These are phyloP conservation scores for Pterois miles DNA, from an alignment of 2,797 vertebrate species.

Conservation along the genomic window DNA sequence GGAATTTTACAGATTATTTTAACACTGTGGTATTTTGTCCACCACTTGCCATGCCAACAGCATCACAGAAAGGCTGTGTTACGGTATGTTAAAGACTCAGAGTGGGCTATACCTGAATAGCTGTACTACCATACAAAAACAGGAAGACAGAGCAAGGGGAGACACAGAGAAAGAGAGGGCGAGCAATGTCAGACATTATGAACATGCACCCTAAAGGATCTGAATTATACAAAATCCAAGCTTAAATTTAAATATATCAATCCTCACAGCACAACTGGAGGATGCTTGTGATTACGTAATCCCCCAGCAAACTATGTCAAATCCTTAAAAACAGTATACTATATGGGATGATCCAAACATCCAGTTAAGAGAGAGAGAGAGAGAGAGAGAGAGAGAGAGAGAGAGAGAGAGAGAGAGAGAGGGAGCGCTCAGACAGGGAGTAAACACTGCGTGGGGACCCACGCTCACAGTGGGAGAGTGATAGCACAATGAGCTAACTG, in stretches of 20 bases:
- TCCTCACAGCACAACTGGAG: background rate
- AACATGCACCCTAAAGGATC: background rate
- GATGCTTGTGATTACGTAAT: slow-evolving; percentile 20
- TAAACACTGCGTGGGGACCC: background rate
- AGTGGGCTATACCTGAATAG: background rate
- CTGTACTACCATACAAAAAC: background rate
- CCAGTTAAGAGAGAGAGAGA: too few species aligned
- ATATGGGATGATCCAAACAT: background rate
- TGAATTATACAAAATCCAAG: background rate
- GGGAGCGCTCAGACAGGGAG: background rate
- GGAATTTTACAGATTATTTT: too few species aligned
- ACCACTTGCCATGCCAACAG: background rate
- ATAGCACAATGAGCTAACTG: background rate
- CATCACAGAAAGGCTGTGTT: background rate
- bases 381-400: background rate
- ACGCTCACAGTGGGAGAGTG: background rate
- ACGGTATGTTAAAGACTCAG: background rate
- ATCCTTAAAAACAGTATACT: background rate
- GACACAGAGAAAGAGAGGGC: background rate
- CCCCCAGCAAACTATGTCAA: slow-evolving; percentile 8
- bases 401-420: background rate
- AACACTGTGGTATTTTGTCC: too few species aligned
- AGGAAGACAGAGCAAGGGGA: background rate
- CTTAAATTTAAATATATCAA: background rate
- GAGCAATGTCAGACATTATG: background rate